Base-by-base conservation (phyloP, 2,888 invertebrate genomes). In the Trachelus iudaicus region DNA sequence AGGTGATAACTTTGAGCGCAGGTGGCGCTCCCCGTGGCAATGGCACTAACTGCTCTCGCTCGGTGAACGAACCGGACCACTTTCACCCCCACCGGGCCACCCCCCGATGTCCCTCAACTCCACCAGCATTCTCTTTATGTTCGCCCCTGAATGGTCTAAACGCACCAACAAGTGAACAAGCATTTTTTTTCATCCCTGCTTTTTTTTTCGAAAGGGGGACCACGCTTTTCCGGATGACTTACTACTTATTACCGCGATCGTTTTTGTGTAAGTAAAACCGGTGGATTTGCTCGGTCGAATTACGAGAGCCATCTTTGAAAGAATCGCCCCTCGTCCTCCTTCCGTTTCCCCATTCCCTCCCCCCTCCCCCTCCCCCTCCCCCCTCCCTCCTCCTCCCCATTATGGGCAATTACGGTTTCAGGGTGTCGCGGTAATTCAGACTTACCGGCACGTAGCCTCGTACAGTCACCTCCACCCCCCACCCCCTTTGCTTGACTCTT, bases 1-100 rank as follows among this genome's bases (percentile, higher is more conserved):
- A 81, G 83, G 85, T 86, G 86, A 88, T 88, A 88, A 87, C 87
- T 88, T 80, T 85, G 85, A 82, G 82, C 86, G 80, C 88, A 88
- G 88, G 88, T 88, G 88, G 85, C 82, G 82, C 80, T 81, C 83
- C 81, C 80, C 81, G 79, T 69, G 76, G 75, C 76, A 73, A 71
- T 80, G 81, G 79, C 82, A 81, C 79, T 85, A 84, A 85, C 83
- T 84, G 81, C 83, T 79, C 79, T 77, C 71, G 13, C 11, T 69
- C 75, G 40, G 13, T 40, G 40, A 40, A 40, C 40, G 15, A 40
- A 40, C 15, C 40, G 40, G 15, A 40, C 15, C 6, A 40, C 40
- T 40, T 40, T 1, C 40, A 6, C 40, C 34, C 71, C 11, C 13
- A 13, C 69, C 75, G 34, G 30, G 69, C 35, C 30, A 15, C 33